These are phyloP conservation scores for Toxotes lorentzi DNA, from an alignment of 2,797 vertebrate genomes.

Conservation along the genomic window DNA sequence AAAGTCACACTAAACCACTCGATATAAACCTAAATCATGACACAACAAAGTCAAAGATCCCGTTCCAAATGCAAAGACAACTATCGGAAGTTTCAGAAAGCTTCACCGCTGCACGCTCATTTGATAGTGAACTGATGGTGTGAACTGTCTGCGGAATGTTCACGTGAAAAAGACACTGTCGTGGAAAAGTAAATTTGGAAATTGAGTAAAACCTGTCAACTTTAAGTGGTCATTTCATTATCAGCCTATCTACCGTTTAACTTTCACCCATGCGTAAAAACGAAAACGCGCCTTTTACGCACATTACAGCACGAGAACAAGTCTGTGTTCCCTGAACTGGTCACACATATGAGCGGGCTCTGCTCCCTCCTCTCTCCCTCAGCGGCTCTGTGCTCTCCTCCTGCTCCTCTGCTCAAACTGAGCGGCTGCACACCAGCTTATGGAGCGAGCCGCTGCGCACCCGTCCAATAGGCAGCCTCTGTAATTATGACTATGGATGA, in stretches of 20 bases:
- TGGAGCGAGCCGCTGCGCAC: slow-evolving; percentile 37
- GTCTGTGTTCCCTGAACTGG: neutral
- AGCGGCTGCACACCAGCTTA: slow-evolving; percentile 37
- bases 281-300: slow-evolving; percentile 57
- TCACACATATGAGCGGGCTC: neutral
- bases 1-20: slow-evolving; percentile 1
- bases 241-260: neutral
- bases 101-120: neutral
- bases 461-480: slow-evolving; percentile 48
- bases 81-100: slow-evolving; percentile 32
- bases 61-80: neutral
- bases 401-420: slow-evolving; percentile 36
- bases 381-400: slow-evolving; percentile 25
- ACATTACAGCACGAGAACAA: neutral
- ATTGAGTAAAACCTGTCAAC: too few relatives aligned
- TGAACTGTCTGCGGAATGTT: slow-evolving; percentile 3
- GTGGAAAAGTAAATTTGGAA: neutral
- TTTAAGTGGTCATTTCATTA: neutral
- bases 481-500: slow-evolving; percentile 45
- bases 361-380: slow-evolving; percentile 13
- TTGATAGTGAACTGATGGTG: neutral
- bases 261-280: slow-evolving; percentile 59
- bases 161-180: neutral
- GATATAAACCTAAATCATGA: neutral
- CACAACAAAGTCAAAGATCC: neutral